Evolutionary conservation across 2,888 invertebrate genomes (phyloP).

Genomic region (Limnephilus auricula): DNA sequence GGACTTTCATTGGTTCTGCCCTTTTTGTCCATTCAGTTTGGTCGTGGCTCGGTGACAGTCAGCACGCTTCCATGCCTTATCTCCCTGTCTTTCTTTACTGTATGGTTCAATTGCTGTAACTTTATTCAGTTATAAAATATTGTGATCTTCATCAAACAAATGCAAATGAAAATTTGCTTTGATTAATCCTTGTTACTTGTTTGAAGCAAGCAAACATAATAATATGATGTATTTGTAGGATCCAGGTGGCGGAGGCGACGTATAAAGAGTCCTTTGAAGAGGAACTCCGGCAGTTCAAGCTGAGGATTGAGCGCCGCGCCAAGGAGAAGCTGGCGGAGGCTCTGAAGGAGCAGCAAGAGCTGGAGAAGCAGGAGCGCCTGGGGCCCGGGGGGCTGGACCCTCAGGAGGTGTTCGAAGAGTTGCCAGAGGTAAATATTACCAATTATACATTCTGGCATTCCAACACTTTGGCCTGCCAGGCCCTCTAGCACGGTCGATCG

Average conservation of each 20-base stretch:
- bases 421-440: constrained; percentile 86
- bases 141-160: too few species aligned
- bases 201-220: not conserved
- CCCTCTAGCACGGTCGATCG: too few species aligned
- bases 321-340: constrained; percentile 92
- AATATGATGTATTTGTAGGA: constrained; percentile 77
- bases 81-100: too few species aligned
- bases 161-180: too few species aligned
- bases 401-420: constrained; percentile 94
- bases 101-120: not conserved
- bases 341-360: constrained; percentile 90
- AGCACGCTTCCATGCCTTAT: too few species aligned
- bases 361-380: constrained; percentile 89
- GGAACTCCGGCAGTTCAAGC: constrained; percentile 93
- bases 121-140: not conserved
- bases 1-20: too few species aligned
- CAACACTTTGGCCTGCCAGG: constrained; percentile 58
- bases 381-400: constrained; percentile 99
- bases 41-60: too few species aligned
- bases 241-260: constrained; percentile 94
- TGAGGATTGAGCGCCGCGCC: constrained; percentile 89
- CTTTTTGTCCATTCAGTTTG: too few species aligned
- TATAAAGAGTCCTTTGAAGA: constrained; percentile 96
- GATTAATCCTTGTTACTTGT: not conserved
- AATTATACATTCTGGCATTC: not conserved